These are phyloP conservation scores for Caloenas nicobarica DNA, from an alignment of 2,113 vertebrate genomes.

Conservation along the genomic window DNA sequence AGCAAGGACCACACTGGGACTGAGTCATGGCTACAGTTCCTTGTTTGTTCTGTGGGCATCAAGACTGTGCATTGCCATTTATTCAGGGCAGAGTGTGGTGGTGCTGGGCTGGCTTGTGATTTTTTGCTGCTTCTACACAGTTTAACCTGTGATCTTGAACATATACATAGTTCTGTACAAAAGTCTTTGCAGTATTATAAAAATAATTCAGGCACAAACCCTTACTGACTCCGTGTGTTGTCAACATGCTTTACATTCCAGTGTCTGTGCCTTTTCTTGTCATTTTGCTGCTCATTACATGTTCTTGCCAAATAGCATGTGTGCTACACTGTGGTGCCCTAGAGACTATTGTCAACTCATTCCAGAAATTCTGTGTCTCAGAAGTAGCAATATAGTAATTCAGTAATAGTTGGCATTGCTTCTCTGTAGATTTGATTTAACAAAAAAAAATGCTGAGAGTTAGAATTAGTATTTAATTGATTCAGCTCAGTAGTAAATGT, in stretches of 20 bases:
- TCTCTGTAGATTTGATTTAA: not conserved
- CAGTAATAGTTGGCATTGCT: not conserved
- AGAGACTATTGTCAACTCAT: not conserved
- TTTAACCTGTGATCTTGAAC: not conserved
- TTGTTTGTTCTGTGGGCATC: not conserved
- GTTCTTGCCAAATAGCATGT: not conserved
- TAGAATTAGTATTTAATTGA: not conserved
- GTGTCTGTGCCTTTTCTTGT: not conserved
- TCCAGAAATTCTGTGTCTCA: not conserved
- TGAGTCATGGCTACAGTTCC: not conserved
- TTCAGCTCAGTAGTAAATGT: not conserved
- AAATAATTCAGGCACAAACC: not conserved
- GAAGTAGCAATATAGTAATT: not conserved
- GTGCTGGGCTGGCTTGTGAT: not conserved
- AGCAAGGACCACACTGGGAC: not conserved
- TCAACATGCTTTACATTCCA: accelerated
- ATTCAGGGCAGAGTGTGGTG: not conserved
- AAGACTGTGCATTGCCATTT: not conserved
- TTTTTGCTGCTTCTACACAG: not conserved
- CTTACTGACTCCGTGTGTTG: not conserved
- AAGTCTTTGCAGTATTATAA: not conserved
- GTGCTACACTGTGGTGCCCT: not conserved
- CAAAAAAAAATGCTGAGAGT: not conserved
- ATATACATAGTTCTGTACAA: not conserved
- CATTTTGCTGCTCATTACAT: not conserved